Percentiles rank a stretch among this genome's conserved stretches.
Conservation (phyloP, 1,140 invertebrate species). For the Conus ventricosus region DNA sequence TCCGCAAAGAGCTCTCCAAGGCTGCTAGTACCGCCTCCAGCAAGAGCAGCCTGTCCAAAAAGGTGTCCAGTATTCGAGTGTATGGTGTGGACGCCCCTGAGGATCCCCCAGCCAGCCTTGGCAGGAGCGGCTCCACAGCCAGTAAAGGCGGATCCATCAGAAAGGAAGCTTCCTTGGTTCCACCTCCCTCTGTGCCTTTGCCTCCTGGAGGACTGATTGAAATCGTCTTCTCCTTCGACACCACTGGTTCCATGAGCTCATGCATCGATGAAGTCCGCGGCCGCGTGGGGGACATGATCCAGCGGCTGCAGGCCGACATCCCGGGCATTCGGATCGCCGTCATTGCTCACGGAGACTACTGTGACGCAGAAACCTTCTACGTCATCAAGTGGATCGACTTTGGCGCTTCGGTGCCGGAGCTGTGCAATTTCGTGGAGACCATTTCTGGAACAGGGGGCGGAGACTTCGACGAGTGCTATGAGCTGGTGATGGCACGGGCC, state of each 20-base stretch:
- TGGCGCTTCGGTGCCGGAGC: slow-evolving; percentile 41
- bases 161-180: background rate
- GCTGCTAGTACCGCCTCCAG: background rate
- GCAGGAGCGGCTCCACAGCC: slow-evolving; percentile 8
- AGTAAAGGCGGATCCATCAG: background rate
- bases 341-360: slow-evolving; percentile 69
- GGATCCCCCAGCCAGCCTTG: background rate
- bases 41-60: background rate
- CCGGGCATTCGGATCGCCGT: slow-evolving; percentile 64
- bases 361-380: slow-evolving; percentile 53
- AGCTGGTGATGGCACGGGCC: slow-evolving; percentile 63
- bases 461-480: slow-evolving; percentile 63
- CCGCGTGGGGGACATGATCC: slow-evolving; percentile 65
- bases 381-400: slow-evolving; percentile 63
- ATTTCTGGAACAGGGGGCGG: slow-evolving; percentile 52
- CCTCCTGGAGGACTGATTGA: slow-evolving; percentile 64
- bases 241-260: slow-evolving; percentile 68
- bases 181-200: slow-evolving; percentile 1
- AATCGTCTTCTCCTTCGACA: slow-evolving; percentile 72
- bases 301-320: slow-evolving; percentile 67
- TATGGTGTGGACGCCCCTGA: background rate
- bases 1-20: slow-evolving; percentile 25
- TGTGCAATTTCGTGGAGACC: slow-evolving; percentile 57
- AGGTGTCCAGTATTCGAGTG: slow-evolving; percentile 19
- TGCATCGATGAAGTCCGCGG: slow-evolving; percentile 63